Percentiles rank a stretch among this genome's conserved stretches.
phyloP scores from a whole-genome alignment of 2,888 invertebrate species.

The Calliopum simillimum region DNA sequence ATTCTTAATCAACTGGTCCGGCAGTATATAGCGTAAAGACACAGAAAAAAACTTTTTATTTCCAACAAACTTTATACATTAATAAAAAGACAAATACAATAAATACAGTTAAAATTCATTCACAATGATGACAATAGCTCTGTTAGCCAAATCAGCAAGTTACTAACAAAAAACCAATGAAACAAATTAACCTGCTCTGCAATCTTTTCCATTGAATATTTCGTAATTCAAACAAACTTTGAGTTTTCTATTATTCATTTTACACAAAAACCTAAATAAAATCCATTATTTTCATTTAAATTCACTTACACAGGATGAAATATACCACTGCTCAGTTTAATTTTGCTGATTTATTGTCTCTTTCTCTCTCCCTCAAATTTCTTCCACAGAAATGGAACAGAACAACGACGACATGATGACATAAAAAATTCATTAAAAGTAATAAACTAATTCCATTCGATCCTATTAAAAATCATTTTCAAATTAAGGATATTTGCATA shows the following conservation, averaged over 20 bases:
- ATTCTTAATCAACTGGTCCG: no score
- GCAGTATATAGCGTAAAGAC: no score
- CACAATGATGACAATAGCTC: no score
- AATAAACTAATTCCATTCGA: conserved; percentile 67
- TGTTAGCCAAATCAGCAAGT: neutral
- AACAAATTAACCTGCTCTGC: no score
- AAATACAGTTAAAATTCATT: no score
- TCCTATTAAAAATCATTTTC: conserved; percentile 67
- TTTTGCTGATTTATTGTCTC: neutral
- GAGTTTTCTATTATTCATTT: conserved; percentile 3
- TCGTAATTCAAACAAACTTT: no score
- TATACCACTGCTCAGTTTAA: neutral
- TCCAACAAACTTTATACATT: no score
- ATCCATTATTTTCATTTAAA: conserved; percentile 30
- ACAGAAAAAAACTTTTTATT: no score
- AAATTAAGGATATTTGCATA: conserved; percentile 66
- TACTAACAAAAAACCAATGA: neutral
- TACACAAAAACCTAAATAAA: conserved; percentile 34
- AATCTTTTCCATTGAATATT: neutral
- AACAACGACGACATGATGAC: conserved; percentile 50
- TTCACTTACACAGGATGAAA: neutral
- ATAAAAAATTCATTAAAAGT: conserved; percentile 67
- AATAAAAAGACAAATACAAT: no score
- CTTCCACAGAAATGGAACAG: neutral
- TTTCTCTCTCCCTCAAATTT: neutral